Conservation (phyloP, 2,888 invertebrate species). For the Sclerodermus sp. region DNA sequence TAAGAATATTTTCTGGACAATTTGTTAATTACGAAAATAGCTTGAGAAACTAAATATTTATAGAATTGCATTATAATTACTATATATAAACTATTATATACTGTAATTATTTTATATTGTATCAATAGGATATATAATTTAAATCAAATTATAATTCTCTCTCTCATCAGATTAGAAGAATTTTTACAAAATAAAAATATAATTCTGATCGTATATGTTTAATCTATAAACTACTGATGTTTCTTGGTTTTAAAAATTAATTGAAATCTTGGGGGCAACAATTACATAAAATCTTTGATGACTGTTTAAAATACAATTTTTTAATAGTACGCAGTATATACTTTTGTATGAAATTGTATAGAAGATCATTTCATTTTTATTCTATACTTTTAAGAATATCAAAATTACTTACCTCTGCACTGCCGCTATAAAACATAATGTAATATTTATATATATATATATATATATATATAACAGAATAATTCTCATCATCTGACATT, state of each 20-base stretch:
- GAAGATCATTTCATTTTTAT: conserved; percentile 13
- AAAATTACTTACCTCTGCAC: conserved; percentile 51
- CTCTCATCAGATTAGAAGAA: too few relatives aligned
- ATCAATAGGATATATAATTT: too few relatives aligned
- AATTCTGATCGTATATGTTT: too few relatives aligned
- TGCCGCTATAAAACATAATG: conserved; percentile 50
- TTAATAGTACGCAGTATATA: conserved; percentile 27
- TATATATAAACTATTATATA: too few relatives aligned
- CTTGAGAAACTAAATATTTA: too few relatives aligned
- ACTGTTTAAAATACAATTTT: conserved; percentile 26
- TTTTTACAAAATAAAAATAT: too few relatives aligned
- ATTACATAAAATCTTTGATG: conserved; percentile 46
- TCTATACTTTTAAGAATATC: conserved; percentile 24
- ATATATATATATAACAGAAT: conserved; percentile 40
- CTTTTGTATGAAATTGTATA: conserved; percentile 43
- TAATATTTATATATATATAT: conserved; percentile 45
- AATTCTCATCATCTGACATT: conserved; percentile 25
- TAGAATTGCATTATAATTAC: too few relatives aligned
- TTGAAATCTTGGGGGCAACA: conserved; percentile 37
- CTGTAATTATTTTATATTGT: too few relatives aligned
- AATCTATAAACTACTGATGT: too few relatives aligned
- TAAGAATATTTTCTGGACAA: too few relatives aligned
- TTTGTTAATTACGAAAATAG: too few relatives aligned
- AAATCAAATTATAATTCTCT: too few relatives aligned
- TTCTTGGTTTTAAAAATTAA: background rate